A percentile compares a stretch with the other conserved stretches of the same genome.
phyloP scores from a whole-genome alignment of 2,888 invertebrate species.

The Temnothorax ravouxi region DNA sequence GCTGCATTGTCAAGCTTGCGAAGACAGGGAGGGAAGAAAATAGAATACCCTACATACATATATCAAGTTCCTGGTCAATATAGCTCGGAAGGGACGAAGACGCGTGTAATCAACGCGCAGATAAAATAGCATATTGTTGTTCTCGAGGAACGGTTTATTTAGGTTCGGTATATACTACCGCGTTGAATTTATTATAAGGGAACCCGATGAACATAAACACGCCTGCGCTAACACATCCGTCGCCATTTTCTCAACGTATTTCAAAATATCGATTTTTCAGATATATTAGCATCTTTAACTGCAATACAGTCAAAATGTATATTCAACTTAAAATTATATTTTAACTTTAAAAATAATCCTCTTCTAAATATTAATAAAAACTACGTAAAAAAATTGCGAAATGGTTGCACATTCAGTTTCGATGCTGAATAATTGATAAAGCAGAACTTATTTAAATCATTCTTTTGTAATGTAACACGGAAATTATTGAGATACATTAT shows the following conservation, averaged over 20 bases:
- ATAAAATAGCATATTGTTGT: slow-evolving; percentile 38
- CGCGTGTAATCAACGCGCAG: slow-evolving; percentile 41
- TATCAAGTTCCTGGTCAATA: slow-evolving; percentile 28
- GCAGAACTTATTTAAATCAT: neutral
- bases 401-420: neutral
- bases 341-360: neutral
- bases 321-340: neutral
- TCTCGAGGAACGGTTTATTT: slow-evolving; percentile 31
- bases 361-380: neutral
- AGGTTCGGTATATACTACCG: slow-evolving; percentile 9
- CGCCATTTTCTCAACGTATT: slow-evolving; percentile 36
- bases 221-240: slow-evolving; percentile 30
- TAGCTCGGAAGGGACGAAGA: slow-evolving; percentile 21
- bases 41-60: slow-evolving; percentile 42
- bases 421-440: neutral
- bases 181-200: slow-evolving; percentile 47
- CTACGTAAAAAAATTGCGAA: neutral
- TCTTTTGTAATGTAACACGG: neutral
- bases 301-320: neutral
- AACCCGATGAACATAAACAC: neutral
- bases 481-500: neutral
- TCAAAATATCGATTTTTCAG: slow-evolving; percentile 40
- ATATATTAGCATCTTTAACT: slow-evolving; percentile 7
- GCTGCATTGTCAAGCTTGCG: slow-evolving; percentile 44
- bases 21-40: slow-evolving; percentile 45